A percentile compares a stretch with the other conserved stretches of the same genome.
Evolutionary conservation across 1,140 invertebrate species (phyloP).

Genomic region (Drosophila nebulosa): DNA sequence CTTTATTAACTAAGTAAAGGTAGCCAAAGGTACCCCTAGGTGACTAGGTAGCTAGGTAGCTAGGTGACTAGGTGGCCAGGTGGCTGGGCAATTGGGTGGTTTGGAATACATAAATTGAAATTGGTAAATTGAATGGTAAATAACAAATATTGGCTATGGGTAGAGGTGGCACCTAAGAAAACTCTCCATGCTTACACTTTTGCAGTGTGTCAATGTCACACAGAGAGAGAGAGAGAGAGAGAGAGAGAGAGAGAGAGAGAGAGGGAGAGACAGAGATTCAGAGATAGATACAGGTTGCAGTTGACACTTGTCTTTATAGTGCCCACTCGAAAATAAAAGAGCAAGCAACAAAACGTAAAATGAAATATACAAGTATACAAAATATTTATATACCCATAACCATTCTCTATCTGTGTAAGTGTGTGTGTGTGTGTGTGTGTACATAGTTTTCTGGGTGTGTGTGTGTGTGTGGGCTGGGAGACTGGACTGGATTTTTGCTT

Average conservation of each 20-base stretch:
- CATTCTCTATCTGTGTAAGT: no score
- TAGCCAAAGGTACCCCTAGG: no score
- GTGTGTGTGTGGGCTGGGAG: neutral
- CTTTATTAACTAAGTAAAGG: neutral
- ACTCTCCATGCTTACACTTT: conserved; percentile 21
- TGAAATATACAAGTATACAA: neutral
- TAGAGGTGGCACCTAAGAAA: neutral
- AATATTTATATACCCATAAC: neutral
- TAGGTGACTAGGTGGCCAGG: no score
- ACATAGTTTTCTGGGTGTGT: neutral
- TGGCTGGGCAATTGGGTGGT: no score
- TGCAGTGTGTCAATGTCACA: conserved; percentile 37
- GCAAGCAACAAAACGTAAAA: neutral
- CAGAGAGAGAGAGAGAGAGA: neutral
- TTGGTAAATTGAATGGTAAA: conserved; percentile 1
- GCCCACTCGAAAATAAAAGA: conserved; percentile 40
- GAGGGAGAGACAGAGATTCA: neutral
- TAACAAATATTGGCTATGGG: neutral
- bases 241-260: neutral
- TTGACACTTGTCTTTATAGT: conserved; percentile 45
- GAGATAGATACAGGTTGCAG: conserved; percentile 35
- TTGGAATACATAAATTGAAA: neutral
- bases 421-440: neutral
- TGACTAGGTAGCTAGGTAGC: no score
- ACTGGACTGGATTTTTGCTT: conserved; percentile 1